Conservation (phyloP, 2,797 vertebrate genomes). For the Pipistrellus pygmaeus region DNA sequence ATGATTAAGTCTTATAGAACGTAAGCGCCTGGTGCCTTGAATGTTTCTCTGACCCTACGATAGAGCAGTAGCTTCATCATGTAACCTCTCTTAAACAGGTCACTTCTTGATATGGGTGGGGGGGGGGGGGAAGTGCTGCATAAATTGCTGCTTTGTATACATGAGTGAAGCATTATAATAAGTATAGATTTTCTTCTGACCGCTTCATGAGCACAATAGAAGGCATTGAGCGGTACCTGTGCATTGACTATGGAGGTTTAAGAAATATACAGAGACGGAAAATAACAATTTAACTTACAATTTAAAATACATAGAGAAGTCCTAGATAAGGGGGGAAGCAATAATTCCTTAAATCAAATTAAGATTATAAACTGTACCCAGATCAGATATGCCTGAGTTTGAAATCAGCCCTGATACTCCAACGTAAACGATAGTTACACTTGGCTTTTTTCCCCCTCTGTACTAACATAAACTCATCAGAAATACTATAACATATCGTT, state of each 20-base stretch:
- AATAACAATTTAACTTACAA: background rate
- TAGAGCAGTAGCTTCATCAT: background rate
- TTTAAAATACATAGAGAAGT: background rate
- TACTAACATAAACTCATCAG: background rate
- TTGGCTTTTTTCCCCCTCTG: background rate
- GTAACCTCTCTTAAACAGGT: background rate
- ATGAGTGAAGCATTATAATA: background rate
- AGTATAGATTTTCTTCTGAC: background rate
- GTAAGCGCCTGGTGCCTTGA: background rate
- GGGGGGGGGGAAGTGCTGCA: background rate
- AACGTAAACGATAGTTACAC: background rate
- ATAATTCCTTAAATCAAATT: constrained; percentile 2
- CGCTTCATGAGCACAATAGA: background rate
- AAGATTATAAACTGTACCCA: background rate
- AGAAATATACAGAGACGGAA: background rate
- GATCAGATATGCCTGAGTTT: background rate
- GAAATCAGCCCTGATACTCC: background rate
- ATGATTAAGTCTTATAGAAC: constrained; percentile 13
- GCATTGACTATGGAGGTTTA: background rate
- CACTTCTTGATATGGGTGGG: background rate
- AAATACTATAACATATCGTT: background rate
- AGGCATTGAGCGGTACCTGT: background rate
- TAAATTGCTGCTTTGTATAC: background rate
- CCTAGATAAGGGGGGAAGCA: background rate
- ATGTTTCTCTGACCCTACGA: background rate